These are phyloP conservation scores for Triops longicaudatus DNA, from an alignment of 1,140 invertebrate species.

Conservation along the genomic window DNA sequence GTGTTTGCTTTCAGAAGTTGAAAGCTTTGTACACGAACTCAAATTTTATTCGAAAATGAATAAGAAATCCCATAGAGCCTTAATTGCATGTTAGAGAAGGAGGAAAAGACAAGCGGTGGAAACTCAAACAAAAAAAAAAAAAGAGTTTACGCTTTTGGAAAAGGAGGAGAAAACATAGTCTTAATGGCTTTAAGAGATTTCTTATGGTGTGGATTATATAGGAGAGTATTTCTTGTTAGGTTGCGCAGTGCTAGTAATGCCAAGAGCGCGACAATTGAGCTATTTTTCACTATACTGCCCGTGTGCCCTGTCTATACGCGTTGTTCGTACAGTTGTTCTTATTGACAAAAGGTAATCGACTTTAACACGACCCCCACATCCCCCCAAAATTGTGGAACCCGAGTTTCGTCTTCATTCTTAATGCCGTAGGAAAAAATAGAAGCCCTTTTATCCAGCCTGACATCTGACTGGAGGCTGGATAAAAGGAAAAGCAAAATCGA, in stretches of 20 bases:
- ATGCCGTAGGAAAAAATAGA: too few relatives aligned
- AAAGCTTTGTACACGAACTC: too few relatives aligned
- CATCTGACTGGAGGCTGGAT: too few relatives aligned
- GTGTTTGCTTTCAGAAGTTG: too few relatives aligned
- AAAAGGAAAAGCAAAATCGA: too few relatives aligned
- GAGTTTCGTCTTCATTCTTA: too few relatives aligned
- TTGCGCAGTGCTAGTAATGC: neutral
- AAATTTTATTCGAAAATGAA: too few relatives aligned
- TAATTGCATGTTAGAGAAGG: neutral
- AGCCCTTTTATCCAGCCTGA: too few relatives aligned
- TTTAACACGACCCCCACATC: too few relatives aligned
- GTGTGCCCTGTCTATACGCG: neutral
- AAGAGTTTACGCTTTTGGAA: neutral
- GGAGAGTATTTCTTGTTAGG: neutral
- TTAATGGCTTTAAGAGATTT: neutral
- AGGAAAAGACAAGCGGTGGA: neutral
- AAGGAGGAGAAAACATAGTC: neutral
- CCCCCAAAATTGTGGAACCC: too few relatives aligned
- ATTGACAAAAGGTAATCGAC: too few relatives aligned
- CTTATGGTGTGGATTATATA: neutral
- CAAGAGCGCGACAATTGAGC: neutral
- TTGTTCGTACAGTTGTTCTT: neutral
- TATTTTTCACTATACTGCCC: neutral
- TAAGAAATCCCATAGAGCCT: neutral
- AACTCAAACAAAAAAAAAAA: neutral